phyloP scores from a whole-genome alignment of 2,113 vertebrate genomes.

The Nestor notabilis region DNA sequence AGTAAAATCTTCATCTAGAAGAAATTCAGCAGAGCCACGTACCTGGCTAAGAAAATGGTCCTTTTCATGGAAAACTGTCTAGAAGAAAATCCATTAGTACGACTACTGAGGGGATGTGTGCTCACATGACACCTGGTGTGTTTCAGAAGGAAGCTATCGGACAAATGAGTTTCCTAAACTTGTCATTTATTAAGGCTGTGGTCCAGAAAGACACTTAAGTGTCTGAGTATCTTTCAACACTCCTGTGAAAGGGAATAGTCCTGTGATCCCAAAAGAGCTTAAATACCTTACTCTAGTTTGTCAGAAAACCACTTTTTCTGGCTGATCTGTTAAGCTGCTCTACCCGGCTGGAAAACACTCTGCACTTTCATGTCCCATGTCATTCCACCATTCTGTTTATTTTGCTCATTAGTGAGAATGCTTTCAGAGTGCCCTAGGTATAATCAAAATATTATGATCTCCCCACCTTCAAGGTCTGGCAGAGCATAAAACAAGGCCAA shows the following conservation, averaged over 20 bases:
- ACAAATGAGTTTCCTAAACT: neutral
- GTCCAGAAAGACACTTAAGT: neutral
- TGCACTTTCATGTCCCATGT: neutral
- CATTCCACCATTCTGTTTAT: neutral
- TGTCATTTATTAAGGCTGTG: neutral
- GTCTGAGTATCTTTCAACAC: neutral
- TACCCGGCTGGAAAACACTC: neutral
- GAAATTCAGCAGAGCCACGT: neutral
- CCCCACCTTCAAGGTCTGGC: conserved; percentile 22
- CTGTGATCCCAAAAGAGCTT: neutral
- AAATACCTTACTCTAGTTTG: neutral
- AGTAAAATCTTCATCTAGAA: neutral
- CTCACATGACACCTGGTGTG: neutral
- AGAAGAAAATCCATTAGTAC: neutral
- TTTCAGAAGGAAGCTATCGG: neutral
- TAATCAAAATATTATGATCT: conserved; percentile 44
- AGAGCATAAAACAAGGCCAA: neutral
- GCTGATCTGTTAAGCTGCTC: neutral
- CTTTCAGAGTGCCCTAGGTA: conserved; percentile 4
- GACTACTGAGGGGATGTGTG: neutral
- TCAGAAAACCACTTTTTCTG: neutral
- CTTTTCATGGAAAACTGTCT: neutral
- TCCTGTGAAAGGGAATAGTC: neutral
- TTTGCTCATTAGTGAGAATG: conserved; percentile 16
- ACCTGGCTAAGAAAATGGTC: neutral